Percentiles rank a stretch among this genome's conserved stretches.
These are phyloP conservation scores for Chitala chitala DNA, from an alignment of 2,113 vertebrate genomes.

Conservation along the genomic window DNA sequence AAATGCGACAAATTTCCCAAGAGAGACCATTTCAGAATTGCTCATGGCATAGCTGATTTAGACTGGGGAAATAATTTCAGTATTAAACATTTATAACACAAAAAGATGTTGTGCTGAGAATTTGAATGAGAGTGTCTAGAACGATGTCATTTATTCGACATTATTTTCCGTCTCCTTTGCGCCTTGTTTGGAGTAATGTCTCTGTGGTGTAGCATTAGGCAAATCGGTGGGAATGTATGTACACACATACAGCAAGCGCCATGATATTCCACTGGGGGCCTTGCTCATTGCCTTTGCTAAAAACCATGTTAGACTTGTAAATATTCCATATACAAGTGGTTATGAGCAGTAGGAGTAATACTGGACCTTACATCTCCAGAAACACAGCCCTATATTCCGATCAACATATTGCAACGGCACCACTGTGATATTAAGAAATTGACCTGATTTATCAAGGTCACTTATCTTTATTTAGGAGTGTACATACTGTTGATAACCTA, in stretches of 20 bases:
- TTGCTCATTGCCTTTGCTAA: not conserved
- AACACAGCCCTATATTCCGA: too few relatives aligned
- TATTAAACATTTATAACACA: conserved; percentile 18
- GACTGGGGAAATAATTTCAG: conserved; percentile 14
- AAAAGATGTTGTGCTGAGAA: not conserved
- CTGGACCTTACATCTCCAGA: too few relatives aligned
- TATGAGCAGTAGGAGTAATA: not conserved
- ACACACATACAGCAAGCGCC: not conserved
- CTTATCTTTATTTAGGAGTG: not conserved
- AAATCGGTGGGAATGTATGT: not conserved
- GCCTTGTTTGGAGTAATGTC: not conserved
- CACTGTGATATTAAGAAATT: too few relatives aligned
- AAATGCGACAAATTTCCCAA: conserved; percentile 9
- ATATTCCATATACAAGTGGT: too few relatives aligned
- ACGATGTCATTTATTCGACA: not conserved
- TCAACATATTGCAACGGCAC: too few relatives aligned
- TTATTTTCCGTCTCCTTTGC: not conserved
- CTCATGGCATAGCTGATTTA: not conserved
- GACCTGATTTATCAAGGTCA: not conserved
- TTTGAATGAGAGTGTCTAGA: not conserved
- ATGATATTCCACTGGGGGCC: not conserved
- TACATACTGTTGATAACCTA: not conserved
- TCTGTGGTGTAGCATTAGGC: not conserved
- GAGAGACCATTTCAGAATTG: not conserved
- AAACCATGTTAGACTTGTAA: not conserved